Conservation (phyloP, 2,113 vertebrate species). For the Promerops cafer region DNA sequence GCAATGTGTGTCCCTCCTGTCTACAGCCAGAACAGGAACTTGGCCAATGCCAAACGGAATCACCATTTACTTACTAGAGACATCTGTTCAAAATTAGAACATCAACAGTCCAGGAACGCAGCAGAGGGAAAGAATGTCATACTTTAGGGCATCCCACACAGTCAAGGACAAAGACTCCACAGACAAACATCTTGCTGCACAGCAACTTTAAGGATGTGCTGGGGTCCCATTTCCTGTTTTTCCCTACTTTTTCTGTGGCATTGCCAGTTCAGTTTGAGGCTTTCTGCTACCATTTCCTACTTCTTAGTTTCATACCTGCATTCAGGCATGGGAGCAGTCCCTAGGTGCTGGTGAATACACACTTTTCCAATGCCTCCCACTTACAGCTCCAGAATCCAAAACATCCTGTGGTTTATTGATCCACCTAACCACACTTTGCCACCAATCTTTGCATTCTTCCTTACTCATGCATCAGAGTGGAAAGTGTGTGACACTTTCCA, state of each 20-base stretch:
- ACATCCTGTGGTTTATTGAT: slow-evolving; percentile 64
- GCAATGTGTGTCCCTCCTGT: neutral
- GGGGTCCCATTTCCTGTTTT: neutral
- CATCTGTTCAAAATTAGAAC: neutral
- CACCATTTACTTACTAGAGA: neutral
- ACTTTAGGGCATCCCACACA: neutral
- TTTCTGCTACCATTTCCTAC: neutral
- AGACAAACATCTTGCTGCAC: neutral
- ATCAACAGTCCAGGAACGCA: neutral
- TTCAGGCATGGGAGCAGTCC: neutral
- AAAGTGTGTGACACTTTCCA: slow-evolving; percentile 48
- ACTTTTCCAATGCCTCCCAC: neutral
- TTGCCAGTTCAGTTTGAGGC: neutral
- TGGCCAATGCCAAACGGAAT: neutral
- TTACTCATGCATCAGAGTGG: slow-evolving; percentile 9
- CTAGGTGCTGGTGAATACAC: neutral
- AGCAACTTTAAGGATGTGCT: neutral
- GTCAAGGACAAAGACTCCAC: neutral
- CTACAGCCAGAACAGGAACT: neutral
- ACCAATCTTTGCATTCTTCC: slow-evolving; percentile 39
- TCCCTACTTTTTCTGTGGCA: neutral
- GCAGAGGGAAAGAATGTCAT: neutral
- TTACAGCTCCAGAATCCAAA: slow-evolving; percentile 58
- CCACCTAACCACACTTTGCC: slow-evolving; percentile 27
- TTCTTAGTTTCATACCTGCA: neutral